Evolutionary conservation across 2,113 vertebrate species (phyloP).

Genomic region (Mohoua ochrocephala): DNA sequence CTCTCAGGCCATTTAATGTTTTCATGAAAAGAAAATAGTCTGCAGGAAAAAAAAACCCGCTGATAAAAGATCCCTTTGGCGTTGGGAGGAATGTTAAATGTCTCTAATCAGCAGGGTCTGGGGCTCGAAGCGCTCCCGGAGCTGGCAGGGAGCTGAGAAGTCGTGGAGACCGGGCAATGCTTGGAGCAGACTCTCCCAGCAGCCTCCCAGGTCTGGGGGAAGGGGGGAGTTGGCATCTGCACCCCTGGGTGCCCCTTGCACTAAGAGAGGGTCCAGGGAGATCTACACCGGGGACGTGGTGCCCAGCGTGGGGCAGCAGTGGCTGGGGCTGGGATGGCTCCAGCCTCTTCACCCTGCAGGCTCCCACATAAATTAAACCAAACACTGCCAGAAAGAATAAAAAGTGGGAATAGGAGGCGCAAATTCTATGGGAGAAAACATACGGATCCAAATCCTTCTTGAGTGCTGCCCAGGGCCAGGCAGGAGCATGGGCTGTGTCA

Average conservation of each 20-base stretch:
- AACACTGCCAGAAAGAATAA: background rate
- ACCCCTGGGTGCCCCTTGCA: background rate
- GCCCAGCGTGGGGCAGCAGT: background rate
- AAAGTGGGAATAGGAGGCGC: accelerated
- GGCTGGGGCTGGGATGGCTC: background rate
- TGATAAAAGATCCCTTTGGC: constrained; percentile 69
- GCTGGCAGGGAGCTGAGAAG: background rate
- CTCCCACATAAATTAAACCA: background rate
- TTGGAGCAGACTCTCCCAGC: background rate
- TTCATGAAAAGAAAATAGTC: constrained; percentile 73
- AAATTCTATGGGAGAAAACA: background rate
- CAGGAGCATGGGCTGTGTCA: background rate
- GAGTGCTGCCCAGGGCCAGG: background rate
- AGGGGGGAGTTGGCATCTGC: background rate
- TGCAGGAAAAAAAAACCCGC: constrained; percentile 31
- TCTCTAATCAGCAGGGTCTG: constrained; percentile 53
- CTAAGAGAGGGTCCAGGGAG: background rate
- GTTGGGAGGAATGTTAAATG: constrained; percentile 42
- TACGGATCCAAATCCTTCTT: background rate
- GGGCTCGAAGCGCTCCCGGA: background rate
- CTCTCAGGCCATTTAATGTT: constrained; percentile 68
- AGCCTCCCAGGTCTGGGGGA: background rate
- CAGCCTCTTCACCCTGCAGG: accelerated
- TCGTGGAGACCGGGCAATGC: background rate
- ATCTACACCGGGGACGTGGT: accelerated